A percentile compares a stretch with the other conserved stretches of the same genome.
Conservation (phyloP, 2,797 vertebrate species). For the Squalus acanthias region DNA sequence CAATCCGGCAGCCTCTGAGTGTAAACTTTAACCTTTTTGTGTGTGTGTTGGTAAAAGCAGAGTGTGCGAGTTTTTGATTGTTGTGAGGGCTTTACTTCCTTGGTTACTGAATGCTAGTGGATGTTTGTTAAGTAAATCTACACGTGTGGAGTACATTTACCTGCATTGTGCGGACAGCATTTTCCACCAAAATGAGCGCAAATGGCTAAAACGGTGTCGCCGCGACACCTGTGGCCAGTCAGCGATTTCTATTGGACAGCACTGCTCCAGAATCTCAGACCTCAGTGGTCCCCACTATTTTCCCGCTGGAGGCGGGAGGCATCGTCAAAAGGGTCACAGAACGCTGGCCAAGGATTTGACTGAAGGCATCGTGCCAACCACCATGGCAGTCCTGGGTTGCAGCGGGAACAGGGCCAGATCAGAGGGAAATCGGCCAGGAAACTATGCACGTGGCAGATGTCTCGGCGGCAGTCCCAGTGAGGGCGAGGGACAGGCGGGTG, state of each 20-base stretch:
- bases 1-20: no score
- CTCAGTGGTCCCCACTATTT: not conserved
- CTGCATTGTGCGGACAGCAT: no score
- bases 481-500: no score
- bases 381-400: not conserved
- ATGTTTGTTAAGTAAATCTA: no score
- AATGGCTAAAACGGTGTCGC: no score
- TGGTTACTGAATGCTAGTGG: no score
- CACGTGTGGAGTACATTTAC: no score
- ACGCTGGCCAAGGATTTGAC: not conserved
- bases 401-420: not conserved
- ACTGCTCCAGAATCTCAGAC: not conserved
- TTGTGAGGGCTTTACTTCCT: no score
- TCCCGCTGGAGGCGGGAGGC: not conserved
- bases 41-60: no score
- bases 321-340: not conserved
- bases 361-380: not conserved
- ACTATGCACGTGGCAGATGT: not conserved
- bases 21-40: no score
- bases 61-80: no score
- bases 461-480: not conserved
- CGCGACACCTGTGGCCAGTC: no score
- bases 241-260: not conserved
- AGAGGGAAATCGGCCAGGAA: not conserved
- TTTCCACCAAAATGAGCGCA: not conserved